Percentiles rank a stretch among this genome's conserved stretches.
Evolutionary conservation across 1,140 invertebrate genomes (phyloP).

Genomic region (Aphaenogaster ashmeadi): DNA sequence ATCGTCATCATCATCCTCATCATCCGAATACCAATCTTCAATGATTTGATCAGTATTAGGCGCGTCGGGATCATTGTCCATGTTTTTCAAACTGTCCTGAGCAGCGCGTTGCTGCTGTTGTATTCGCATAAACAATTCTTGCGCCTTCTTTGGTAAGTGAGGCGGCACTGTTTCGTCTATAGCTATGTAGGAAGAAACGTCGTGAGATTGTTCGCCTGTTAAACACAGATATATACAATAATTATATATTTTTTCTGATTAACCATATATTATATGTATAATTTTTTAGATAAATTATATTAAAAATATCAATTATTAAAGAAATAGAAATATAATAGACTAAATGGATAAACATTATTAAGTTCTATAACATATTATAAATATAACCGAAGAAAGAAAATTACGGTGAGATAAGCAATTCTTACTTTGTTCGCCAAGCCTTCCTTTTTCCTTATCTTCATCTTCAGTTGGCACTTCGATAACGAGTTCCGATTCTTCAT

Average conservation of each 20-base stretch:
- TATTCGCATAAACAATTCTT: conserved; percentile 90
- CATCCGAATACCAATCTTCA: conserved; percentile 93
- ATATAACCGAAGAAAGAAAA: neutral
- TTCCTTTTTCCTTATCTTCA: conserved; percentile 80
- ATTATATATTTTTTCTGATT: conserved; percentile 4
- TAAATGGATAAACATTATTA: conserved; percentile 12
- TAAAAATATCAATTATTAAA: neutral
- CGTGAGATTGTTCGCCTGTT: conserved; percentile 74
- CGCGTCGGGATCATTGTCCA: conserved; percentile 87
- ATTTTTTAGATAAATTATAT: neutral
- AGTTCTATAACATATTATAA: conserved; percentile 15
- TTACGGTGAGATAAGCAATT: neutral
- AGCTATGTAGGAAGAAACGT: conserved; percentile 69
- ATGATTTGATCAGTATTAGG: conserved; percentile 88
- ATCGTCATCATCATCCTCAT: conserved; percentile 89
- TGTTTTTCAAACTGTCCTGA: conserved; percentile 84
- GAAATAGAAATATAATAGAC: neutral
- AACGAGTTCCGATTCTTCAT: conserved; percentile 83
- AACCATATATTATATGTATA: neutral
- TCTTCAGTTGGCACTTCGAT: conserved; percentile 85
- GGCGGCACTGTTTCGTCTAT: conserved; percentile 84
- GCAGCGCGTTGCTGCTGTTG: conserved; percentile 90
- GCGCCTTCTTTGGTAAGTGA: conserved; percentile 90
- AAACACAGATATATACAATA: neutral
- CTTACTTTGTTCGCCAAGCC: conserved; percentile 56